Conservation (phyloP, 1,140 invertebrate species). For the Brachionus koreanus region DNA sequence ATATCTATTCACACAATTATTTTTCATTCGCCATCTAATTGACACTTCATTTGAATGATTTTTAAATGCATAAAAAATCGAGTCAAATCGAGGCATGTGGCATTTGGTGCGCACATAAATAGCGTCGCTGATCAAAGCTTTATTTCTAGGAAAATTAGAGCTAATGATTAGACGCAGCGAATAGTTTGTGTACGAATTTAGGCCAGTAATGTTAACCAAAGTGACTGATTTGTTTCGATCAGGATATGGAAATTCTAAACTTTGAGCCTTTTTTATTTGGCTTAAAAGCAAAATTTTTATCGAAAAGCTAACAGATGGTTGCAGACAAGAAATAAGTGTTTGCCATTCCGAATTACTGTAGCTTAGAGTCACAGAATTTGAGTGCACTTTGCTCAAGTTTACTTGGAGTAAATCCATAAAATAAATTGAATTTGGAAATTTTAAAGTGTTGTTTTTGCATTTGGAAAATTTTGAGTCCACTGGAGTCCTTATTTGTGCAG, state of each 20-base stretch:
- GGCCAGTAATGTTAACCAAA: not conserved
- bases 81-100: not conserved
- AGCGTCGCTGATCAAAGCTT: not conserved
- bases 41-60: not conserved
- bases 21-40: not conserved
- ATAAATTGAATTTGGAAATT: not conserved
- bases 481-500: not conserved
- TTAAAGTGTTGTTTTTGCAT: not conserved
- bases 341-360: not conserved
- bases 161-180: not conserved
- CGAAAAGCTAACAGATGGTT: not conserved
- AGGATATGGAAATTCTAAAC: not conserved
- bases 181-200: not conserved
- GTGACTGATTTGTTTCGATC: not conserved
- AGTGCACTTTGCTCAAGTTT: not conserved
- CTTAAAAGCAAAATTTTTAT: slow-evolving; percentile 16
- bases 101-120: not conserved
- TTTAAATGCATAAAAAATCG: not conserved
- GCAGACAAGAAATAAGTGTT: not conserved
- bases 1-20: not conserved
- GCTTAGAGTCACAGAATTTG: not conserved
- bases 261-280: not conserved
- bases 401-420: not conserved
- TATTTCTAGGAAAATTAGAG: not conserved
- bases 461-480: not conserved